A percentile compares a stretch with the other conserved stretches of the same genome.
These are phyloP conservation scores for Branchellion lobata DNA, from an alignment of 2,888 invertebrate genomes.

Conservation along the genomic window DNA sequence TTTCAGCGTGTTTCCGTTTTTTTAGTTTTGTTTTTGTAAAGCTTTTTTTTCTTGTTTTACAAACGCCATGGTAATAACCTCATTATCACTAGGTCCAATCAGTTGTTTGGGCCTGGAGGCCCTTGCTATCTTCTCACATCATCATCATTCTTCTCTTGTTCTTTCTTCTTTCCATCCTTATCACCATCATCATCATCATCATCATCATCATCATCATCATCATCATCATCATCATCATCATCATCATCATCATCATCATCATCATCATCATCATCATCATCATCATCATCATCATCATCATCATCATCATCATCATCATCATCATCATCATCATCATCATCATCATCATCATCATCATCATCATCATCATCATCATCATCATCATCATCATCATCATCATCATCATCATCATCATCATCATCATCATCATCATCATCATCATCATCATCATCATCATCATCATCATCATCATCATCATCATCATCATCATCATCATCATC, in stretches of 20 bases:
- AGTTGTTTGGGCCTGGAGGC: no score
- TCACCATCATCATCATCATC: slow-evolving; percentile 17
- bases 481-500: slow-evolving; percentile 40
- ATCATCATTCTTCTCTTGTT: not conserved
- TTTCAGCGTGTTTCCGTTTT: no score
- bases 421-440: slow-evolving; percentile 31
- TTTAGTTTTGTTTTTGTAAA: no score
- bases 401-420: slow-evolving; percentile 18
- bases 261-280: slow-evolving; percentile 46
- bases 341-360: slow-evolving; percentile 37
- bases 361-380: slow-evolving; percentile 43
- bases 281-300: slow-evolving; percentile 44
- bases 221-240: slow-evolving; percentile 32
- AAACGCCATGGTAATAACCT: no score
- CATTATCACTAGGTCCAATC: no score
- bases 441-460: slow-evolving; percentile 32
- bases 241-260: slow-evolving; percentile 43
- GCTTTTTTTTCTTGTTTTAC: no score
- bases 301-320: slow-evolving; percentile 42
- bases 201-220: slow-evolving; percentile 32
- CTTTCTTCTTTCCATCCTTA: no score
- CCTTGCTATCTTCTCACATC: not conserved
- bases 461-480: slow-evolving; percentile 43
- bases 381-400: slow-evolving; percentile 26
- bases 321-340: slow-evolving; percentile 41